Base-by-base conservation (phyloP, 2,113 vertebrate genomes). In the Cyprinus carpio region DNA sequence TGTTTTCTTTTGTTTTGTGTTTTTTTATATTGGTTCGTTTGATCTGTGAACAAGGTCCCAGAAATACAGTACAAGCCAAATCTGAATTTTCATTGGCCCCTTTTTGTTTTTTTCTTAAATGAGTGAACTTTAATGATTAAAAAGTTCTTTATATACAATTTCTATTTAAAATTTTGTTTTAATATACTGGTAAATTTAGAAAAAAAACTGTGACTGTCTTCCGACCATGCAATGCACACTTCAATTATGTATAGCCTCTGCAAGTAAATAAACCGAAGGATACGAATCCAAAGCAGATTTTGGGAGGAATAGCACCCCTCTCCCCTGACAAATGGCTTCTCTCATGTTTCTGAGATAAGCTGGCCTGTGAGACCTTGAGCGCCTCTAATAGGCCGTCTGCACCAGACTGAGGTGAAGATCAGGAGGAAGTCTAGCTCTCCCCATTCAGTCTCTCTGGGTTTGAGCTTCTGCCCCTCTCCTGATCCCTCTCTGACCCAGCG, bases 291-390 rank as follows among this genome's bases (percentile, higher is more conserved):
- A 81, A 86, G 43, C 67, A 64, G 67, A 65, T 64, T 81, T 74
- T 58, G n/a, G 69, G 37, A 80, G 34, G 54, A 54, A 46, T 81
- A 25, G 16, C 65, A 23, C 54, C 77, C 34, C 85, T 65, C 84
- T 90, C 87, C 86, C 91, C 75, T 84, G 89, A 92, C 92, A 72
- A 87, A 71, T 65, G 34, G 56, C 49, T 67, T 60, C 54, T 83
- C 82, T 87, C 86, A 74, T 65, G 76, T 65, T 84, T 56, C 85
- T 60, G 29, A 83, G 86, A 86, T 82, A 86, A 87, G 86, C 9
- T n/a, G 54, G 49, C 85, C 81, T 79, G 74, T 71, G 74, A 81
- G 82, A 87, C 75, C 23, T 4, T 65, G 29, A 74, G 37, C 56
- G 74, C 27, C 46, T 81, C 49, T 69, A 49, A 34, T 23, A 67